These are phyloP conservation scores for Ambastaia sidthimunki DNA, from an alignment of 2,797 vertebrate species.

Conservation along the genomic window DNA sequence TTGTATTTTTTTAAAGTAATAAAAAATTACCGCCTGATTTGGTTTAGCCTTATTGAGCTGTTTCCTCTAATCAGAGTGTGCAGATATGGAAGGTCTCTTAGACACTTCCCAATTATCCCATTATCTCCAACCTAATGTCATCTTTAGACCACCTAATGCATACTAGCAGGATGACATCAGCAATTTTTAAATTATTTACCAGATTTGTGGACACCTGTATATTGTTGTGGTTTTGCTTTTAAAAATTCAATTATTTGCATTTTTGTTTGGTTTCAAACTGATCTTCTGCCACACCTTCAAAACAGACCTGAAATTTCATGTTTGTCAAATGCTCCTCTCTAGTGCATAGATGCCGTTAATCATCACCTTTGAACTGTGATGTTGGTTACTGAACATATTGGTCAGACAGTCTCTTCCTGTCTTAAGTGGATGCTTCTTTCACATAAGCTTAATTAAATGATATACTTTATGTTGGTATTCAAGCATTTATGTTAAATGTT, in stretches of 20 bases:
- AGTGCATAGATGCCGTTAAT: not conserved
- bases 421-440: not conserved
- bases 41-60: constrained; percentile 58
- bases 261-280: not conserved
- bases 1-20: not conserved
- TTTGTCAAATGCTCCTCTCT: not conserved
- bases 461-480: too few species aligned
- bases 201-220: not conserved
- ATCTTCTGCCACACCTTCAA: not conserved
- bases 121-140: not conserved
- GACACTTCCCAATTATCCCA: not conserved
- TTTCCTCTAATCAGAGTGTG: constrained; percentile 65
- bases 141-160: not conserved
- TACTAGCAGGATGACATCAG: not conserved
- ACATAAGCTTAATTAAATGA: not conserved
- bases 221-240: not conserved
- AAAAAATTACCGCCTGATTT: too few species aligned
- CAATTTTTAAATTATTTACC: not conserved
- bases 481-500: not conserved
- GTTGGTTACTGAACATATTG: not conserved
- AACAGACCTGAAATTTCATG: not conserved
- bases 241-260: not conserved
- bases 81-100: constrained; percentile 56
- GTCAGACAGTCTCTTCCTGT: not conserved
- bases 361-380: not conserved